Base-by-base conservation (phyloP, 2,888 invertebrate genomes). In the Polyommatus iphigenia region DNA sequence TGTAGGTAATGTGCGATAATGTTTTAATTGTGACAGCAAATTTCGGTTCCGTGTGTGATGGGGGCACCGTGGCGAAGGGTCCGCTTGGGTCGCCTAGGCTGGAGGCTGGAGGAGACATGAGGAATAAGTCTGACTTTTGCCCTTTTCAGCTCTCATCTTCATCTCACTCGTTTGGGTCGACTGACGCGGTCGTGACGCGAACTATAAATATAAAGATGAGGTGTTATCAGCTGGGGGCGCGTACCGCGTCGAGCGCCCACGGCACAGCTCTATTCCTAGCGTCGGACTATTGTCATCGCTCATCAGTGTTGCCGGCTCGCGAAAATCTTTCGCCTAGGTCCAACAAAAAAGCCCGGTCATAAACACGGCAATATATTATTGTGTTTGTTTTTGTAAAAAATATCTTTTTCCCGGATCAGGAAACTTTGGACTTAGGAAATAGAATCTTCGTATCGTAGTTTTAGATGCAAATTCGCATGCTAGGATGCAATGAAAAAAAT, bases 191-290 rank as follows among this genome's bases (percentile, higher is more conserved):
- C 18, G 18, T 67, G 67, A 67, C 67, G 67, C 18, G 67, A 6
- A 67, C 29, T 67, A 32, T 67, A 67, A 32, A 67, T 67, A 32
- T 67, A 67, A 32, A 67, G 67, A 32, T 67, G 67, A 67, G 13
- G 15, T 67, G 29, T 67, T 29, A 67, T 67, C 67, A 67, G 67
- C 67, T 67, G 67, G 67, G 29, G 67, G 67, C 67, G 67, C 67
- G 67, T 67, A 29, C 15, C 67, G 29, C 67, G 67, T 67, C 29
- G 67, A 4, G 3, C 67, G 67, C 67, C 67, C 67, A 67, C 67
- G 67, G 29, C 32, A 15, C 3, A 29, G 67, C 67, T 67, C 67
- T 67, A 67, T 67, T 67, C 67, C 32, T 67, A 67, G 29, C 67
- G 67, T 18, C 67, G 67, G 18, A 54, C 67, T 67, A 29, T 32